phyloP scores from a whole-genome alignment of 2,113 vertebrate species.

The Saiga tatarica region DNA sequence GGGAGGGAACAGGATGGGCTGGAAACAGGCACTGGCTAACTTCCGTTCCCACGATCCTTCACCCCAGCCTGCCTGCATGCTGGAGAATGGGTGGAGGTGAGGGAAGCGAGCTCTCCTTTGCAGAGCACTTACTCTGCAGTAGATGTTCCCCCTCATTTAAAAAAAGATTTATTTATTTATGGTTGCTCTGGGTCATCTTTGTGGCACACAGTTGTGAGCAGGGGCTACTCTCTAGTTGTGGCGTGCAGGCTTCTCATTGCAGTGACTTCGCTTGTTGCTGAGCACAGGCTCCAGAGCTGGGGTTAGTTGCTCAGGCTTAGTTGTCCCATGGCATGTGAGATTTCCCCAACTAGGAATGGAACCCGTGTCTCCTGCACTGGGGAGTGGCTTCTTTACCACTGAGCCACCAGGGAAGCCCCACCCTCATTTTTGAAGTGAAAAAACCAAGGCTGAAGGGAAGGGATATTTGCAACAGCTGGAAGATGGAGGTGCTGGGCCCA shows the following conservation, averaged over 20 bases:
- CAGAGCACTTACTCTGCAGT: not conserved
- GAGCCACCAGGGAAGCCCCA: not conserved
- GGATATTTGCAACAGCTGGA: not conserved
- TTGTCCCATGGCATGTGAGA: not conserved
- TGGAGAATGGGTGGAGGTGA: not conserved
- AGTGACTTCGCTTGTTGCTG: not conserved
- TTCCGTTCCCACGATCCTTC: constrained; percentile 74
- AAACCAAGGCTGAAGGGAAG: not conserved
- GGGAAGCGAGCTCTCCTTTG: not conserved
- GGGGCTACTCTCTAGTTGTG: not conserved
- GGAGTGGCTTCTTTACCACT: not conserved
- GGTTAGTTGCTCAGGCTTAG: not conserved
- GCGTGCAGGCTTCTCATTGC: not conserved
- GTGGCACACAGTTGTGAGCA: not conserved
- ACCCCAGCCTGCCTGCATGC: constrained; percentile 41
- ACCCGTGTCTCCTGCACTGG: not conserved
- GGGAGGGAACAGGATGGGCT: constrained; percentile 38
- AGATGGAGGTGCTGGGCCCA: not conserved
- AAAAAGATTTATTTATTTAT: not conserved
- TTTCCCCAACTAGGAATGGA: not conserved
- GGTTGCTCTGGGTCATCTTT: not conserved
- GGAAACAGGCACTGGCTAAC: constrained; percentile 56
- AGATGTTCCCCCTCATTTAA: not conserved
- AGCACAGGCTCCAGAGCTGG: not conserved
- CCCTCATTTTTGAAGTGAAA: not conserved